Evolutionary conservation across 2,888 invertebrate species (phyloP).

Genomic region (Choreutis nemorana): DNA sequence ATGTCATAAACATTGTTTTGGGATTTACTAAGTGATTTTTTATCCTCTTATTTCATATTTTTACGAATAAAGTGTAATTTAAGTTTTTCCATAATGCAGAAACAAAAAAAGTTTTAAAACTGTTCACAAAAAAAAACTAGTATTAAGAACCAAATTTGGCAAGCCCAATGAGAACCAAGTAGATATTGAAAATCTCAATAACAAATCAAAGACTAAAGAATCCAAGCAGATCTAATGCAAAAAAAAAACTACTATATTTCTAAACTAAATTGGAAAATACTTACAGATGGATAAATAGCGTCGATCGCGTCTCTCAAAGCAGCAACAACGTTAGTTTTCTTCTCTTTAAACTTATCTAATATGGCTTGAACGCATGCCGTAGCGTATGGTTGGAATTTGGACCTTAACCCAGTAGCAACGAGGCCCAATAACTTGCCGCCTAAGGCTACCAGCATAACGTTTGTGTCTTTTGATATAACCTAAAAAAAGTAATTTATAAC

Average conservation of each 20-base stretch:
- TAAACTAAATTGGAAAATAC: too few species aligned
- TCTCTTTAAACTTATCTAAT: constrained; percentile 97
- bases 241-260: not conserved
- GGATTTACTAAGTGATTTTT: too few species aligned
- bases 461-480: constrained; percentile 93
- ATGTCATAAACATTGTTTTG: too few species aligned
- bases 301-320: constrained; percentile 91
- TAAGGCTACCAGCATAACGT: constrained; percentile 90
- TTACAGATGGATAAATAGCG: constrained; percentile 81
- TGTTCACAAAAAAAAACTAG: not conserved
- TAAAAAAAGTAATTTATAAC: constrained; percentile 42
- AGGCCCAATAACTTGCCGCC: constrained; percentile 85
- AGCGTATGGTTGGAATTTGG: constrained; percentile 87
- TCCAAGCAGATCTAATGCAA: not conserved
- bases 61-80: too few species aligned
- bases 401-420: constrained; percentile 86
- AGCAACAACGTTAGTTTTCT: constrained; percentile 88
- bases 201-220: too few species aligned
- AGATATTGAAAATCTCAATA: too few species aligned
- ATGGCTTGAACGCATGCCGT: constrained; percentile 77
- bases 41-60: too few species aligned
- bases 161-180: too few species aligned
- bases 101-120: not conserved
- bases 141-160: too few species aligned
- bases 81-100: too few species aligned